Percentiles rank a stretch among this genome's conserved stretches.
Conservation (phyloP, 2,113 vertebrate genomes). For the Poicephalus meyeri region DNA sequence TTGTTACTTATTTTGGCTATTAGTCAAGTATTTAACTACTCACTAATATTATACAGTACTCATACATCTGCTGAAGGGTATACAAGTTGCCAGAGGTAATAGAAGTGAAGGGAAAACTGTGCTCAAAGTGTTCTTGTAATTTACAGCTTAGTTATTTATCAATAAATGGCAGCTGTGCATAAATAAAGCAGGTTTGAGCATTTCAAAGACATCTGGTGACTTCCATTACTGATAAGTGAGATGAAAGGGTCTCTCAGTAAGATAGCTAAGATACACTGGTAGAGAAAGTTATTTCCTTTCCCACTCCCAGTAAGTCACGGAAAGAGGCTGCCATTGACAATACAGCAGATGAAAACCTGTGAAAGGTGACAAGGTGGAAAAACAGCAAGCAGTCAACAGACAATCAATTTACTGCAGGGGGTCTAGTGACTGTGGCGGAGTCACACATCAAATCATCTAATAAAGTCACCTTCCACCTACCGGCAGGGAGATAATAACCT, state of each 20-base stretch:
- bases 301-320: not conserved
- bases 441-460: not conserved
- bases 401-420: constrained; percentile 11
- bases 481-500: not conserved
- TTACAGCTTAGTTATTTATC: not conserved
- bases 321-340: constrained; percentile 5
- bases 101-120: not conserved
- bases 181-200: not conserved
- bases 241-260: not conserved
- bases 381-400: not conserved
- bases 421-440: not conserved
- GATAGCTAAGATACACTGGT: not conserved
- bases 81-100: not conserved
- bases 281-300: not conserved
- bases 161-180: not conserved
- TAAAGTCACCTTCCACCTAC: not conserved
- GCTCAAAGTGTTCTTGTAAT: not conserved
- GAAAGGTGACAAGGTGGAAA: constrained; percentile 23
- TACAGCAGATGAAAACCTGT: not conserved
- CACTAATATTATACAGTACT: not conserved
- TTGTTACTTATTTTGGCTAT: not conserved
- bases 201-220: not conserved
- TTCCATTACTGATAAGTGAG: not conserved
- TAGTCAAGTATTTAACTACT: not conserved
- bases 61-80: not conserved